phyloP scores from a whole-genome alignment of 2,113 vertebrate species.

The Camelus bactrianus region DNA sequence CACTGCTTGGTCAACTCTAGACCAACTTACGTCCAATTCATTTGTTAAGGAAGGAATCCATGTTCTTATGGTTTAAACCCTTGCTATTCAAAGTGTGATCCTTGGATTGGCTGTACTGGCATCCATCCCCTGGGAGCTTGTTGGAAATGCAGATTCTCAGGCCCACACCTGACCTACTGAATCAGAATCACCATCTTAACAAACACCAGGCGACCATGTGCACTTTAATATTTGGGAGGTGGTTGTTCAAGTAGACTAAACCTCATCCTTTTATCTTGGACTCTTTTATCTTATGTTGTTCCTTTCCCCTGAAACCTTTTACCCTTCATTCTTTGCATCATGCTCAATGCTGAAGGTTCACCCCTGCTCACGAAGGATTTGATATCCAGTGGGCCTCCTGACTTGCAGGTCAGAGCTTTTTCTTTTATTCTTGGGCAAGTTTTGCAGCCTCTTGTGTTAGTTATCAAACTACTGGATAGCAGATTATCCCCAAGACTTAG shows the following conservation, averaged over 20 bases:
- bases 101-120: background rate
- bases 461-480: background rate
- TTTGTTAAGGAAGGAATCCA: no score
- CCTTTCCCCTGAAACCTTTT: background rate
- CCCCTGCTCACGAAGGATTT: background rate
- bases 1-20: no score
- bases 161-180: rapidly evolving
- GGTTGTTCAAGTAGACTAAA: background rate
- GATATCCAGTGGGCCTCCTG: background rate
- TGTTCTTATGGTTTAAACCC: no score
- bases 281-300: background rate
- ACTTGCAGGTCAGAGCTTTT: background rate
- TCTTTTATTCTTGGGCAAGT: background rate
- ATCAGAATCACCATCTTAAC: background rate
- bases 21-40: no score
- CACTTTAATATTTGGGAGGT: background rate
- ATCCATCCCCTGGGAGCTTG: no score
- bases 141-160: no score
- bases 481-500: background rate
- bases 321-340: background rate
- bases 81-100: no score
- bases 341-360: background rate
- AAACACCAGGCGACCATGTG: background rate
- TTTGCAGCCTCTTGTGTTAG: background rate
- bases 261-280: background rate